Evolutionary conservation across 2,113 vertebrate species (phyloP).

Genomic region (Agelaius phoeniceus): DNA sequence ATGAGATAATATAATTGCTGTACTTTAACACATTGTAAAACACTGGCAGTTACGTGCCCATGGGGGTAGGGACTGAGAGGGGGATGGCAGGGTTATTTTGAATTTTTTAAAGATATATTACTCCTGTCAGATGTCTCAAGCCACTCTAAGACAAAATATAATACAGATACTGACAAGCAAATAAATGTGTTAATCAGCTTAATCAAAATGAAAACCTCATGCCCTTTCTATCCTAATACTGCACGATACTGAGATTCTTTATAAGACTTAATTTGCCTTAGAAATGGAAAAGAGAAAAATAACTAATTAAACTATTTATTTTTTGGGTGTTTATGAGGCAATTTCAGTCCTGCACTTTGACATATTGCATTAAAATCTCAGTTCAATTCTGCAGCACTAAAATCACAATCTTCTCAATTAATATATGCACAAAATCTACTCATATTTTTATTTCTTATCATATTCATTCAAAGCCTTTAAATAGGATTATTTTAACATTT

Average conservation of each 20-base stretch:
- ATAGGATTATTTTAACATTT: constrained; percentile 34
- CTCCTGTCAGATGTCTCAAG: not conserved
- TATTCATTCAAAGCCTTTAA: constrained; percentile 14
- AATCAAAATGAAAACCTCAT: not conserved
- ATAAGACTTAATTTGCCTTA: not conserved
- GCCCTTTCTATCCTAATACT: not conserved
- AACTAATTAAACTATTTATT: not conserved
- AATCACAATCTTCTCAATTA: not conserved
- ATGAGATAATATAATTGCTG: constrained; percentile 20
- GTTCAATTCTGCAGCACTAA: not conserved
- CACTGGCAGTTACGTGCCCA: not conserved
- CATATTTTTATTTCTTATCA: constrained; percentile 10
- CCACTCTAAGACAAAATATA: not conserved
- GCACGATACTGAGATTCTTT: not conserved
- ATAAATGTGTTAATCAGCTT: not conserved
- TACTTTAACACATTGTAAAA: constrained; percentile 35
- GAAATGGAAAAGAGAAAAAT: not conserved
- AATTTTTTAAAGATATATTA: not conserved
- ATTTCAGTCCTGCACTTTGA: not conserved
- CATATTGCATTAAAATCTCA: not conserved
- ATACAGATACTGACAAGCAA: constrained; percentile 10
- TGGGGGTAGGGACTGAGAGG: not conserved
- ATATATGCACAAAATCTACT: not conserved
- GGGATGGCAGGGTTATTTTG: not conserved
- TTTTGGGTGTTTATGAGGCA: not conserved